A percentile compares a stretch with the other conserved stretches of the same genome.
These are phyloP conservation scores for Autographa gamma DNA, from an alignment of 2,888 invertebrate species.

Conservation along the genomic window DNA sequence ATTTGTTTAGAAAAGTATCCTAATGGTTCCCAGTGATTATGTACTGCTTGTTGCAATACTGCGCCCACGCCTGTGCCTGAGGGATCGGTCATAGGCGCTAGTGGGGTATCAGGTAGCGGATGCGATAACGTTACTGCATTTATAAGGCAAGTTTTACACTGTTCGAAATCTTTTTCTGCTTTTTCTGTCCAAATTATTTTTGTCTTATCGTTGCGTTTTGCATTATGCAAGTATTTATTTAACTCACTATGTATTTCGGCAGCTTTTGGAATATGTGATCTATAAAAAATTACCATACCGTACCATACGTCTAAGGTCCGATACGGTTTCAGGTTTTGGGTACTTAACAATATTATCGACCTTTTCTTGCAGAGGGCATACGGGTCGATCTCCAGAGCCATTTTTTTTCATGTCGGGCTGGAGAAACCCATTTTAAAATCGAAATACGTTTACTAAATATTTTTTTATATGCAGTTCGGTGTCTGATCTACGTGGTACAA, in stretches of 20 bases:
- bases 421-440: too few relatives aligned
- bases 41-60: background rate
- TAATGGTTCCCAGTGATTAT: background rate
- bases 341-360: background rate
- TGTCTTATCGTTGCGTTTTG: too few relatives aligned
- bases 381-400: too few relatives aligned
- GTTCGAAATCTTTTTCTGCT: background rate
- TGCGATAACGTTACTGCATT: background rate
- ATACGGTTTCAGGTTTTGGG: background rate
- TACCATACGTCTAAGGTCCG: background rate
- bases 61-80: background rate
- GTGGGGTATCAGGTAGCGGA: background rate
- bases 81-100: background rate
- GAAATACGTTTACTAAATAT: too few relatives aligned
- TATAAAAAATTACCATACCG: background rate
- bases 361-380: background rate
- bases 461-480: too few relatives aligned
- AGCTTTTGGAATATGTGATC: background rate
- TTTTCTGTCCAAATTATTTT: too few relatives aligned
- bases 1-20: background rate
- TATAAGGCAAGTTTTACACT: background rate
- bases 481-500: too few relatives aligned
- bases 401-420: too few relatives aligned
- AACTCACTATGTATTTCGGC: too few relatives aligned
- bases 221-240: too few relatives aligned